Percentiles rank a stretch among this genome's conserved stretches.
Evolutionary conservation across 2,888 invertebrate genomes (phyloP).

Genomic region (Labia minor): DNA sequence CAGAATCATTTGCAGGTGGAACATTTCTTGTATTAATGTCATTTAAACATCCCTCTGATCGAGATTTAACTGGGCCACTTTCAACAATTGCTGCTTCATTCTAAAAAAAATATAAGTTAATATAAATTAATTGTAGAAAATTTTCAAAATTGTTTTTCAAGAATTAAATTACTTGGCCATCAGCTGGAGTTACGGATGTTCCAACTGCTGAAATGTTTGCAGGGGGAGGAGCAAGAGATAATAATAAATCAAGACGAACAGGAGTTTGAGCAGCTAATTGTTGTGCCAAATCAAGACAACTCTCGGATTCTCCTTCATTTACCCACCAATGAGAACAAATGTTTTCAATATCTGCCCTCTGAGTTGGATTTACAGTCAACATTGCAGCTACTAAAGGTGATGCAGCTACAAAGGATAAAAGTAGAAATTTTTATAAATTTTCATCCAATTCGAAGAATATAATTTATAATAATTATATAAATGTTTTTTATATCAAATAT

Average conservation of each 20-base stretch:
- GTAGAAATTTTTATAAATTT: background rate
- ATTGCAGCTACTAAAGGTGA: slow-evolving; percentile 89
- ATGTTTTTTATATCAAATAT: background rate
- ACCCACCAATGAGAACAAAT: slow-evolving; percentile 98
- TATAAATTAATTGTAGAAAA: background rate
- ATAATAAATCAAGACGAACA: slow-evolving; percentile 72
- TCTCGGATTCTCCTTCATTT: slow-evolving; percentile 70
- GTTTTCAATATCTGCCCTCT: slow-evolving; percentile 83
- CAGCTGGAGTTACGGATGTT: slow-evolving; percentile 23
- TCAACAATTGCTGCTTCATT: background rate
- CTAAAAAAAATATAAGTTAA: background rate
- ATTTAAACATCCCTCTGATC: background rate
- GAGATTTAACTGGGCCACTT: background rate
- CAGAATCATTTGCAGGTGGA: background rate
- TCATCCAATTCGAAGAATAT: too few relatives aligned
- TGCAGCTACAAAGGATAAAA: slow-evolving; percentile 53
- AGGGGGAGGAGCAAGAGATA: slow-evolving; percentile 63
- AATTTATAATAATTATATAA: background rate
- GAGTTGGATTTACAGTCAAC: slow-evolving; percentile 82
- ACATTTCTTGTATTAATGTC: background rate
- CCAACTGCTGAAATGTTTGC: slow-evolving; percentile 51
- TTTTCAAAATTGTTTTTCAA: background rate
- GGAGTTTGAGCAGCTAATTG: slow-evolving; percentile 84
- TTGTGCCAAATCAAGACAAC: slow-evolving; percentile 75
- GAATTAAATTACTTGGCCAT: background rate